Percentiles rank a stretch among this genome's conserved stretches.
Conservation (phyloP, 2,113 vertebrate species). For the Engraulis encrasicolus region DNA sequence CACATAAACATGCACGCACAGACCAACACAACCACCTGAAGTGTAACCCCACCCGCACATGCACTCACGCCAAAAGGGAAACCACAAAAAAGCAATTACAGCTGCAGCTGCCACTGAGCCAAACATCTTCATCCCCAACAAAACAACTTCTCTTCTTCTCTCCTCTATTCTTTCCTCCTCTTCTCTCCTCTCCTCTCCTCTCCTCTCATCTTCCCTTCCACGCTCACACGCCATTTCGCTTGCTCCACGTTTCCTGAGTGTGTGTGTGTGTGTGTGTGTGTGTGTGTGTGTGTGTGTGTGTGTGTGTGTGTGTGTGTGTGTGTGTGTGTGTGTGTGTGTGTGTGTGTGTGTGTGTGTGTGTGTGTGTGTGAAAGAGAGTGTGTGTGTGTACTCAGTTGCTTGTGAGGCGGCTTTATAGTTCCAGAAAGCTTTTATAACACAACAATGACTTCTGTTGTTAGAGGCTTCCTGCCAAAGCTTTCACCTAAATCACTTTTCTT, state of each 20-base stretch:
- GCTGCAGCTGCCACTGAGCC: not conserved
- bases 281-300: too few relatives aligned
- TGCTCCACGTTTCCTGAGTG: not conserved
- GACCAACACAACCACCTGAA: too few relatives aligned
- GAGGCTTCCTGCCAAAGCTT: conserved; percentile 10
- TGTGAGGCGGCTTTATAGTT: not conserved
- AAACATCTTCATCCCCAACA: not conserved
- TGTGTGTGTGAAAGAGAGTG: too few relatives aligned
- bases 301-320: too few relatives aligned
- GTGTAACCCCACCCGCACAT: not conserved
- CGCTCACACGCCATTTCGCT: not conserved
- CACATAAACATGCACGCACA: too few relatives aligned
- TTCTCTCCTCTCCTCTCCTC: too few relatives aligned
- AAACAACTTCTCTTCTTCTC: too few relatives aligned
- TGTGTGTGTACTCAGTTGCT: too few relatives aligned
- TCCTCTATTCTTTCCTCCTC: too few relatives aligned
- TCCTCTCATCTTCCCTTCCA: not conserved
- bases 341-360: too few relatives aligned
- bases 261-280: too few relatives aligned
- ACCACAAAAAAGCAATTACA: not conserved
- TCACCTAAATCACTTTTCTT: not conserved
- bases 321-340: too few relatives aligned
- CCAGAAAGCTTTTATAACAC: conserved; percentile 4
- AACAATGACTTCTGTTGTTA: conserved; percentile 7
- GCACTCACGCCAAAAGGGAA: not conserved